Conservation (phyloP, 1,140 invertebrate genomes). For the Drosophila burlai region DNA sequence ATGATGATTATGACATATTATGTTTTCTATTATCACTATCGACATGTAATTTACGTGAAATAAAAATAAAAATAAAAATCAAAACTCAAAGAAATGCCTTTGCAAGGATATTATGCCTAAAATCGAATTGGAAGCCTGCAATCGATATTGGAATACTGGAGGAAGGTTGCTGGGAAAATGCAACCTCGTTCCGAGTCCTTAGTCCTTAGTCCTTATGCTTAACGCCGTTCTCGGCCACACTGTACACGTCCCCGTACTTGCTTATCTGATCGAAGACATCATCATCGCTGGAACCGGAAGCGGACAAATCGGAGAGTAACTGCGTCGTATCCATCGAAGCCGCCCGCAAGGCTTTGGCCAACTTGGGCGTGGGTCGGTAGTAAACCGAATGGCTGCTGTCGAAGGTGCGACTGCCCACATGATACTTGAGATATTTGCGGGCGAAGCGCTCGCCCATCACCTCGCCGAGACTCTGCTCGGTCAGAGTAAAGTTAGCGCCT, state of each 20-base stretch:
- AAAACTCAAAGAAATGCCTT: constrained; percentile 57
- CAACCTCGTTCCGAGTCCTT: constrained; percentile 10
- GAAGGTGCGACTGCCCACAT: constrained; percentile 63
- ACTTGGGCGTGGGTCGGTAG: constrained; percentile 57
- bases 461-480: constrained; percentile 50
- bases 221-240: constrained; percentile 38
- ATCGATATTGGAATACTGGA: not conserved
- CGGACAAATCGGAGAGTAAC: constrained; percentile 15
- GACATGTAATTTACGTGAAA: constrained; percentile 81
- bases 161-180: not conserved
- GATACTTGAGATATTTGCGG: constrained; percentile 65
- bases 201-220: not conserved
- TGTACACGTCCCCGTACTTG: constrained; percentile 61
- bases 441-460: constrained; percentile 65
- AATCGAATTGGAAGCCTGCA: constrained; percentile 17
- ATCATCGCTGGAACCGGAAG: constrained; percentile 59
- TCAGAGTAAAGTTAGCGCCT: constrained; percentile 50
- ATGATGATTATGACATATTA: constrained; percentile 77
- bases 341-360: constrained; percentile 19
- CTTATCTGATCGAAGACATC: constrained; percentile 58
- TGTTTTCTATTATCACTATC: constrained; percentile 82
- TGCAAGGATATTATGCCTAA: constrained; percentile 12
- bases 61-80: constrained; percentile 64
- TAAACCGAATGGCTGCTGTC: constrained; percentile 66
- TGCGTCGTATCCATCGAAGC: constrained; percentile 5